Base-by-base conservation (phyloP, 1,140 invertebrate species). In the Galleria mellonella region DNA sequence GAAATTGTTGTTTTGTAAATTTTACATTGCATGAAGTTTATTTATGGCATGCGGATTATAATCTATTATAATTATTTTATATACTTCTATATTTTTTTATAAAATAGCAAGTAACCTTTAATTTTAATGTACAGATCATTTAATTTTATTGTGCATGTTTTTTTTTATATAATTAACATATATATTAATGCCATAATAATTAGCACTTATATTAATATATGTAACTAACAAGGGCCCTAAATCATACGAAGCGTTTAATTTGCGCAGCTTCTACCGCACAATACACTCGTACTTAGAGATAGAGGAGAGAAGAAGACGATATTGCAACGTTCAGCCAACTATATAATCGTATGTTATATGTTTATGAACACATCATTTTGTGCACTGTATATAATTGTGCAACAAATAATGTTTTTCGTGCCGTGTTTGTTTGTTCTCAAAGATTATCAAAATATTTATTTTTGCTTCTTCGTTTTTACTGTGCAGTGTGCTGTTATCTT, bases 221-320 rank as follows among this genome's bases (percentile, higher is more conserved):
- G 14, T 41, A 40, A 47, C 45, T 47, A 47, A 47, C 45, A 35
- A 27, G 7, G 44, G 29, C 17, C 38, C 35, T 37, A 37, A 44
- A 43, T 13, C 36, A 11, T 14, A 28, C 0, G 10, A 37, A 0
- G 10, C 56, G 68, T 77, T 65, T 64, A 60, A 65, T 81, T 76
- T 84, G 49, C 64, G 69, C 78, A 85, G 82, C 73, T 73, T 68
- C 81, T 76, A 71, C 76, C 62, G 74, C 67, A 72, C 78, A 83
- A 75, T 83, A 74, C 78, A 82, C 68, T 79, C 81, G 65, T 79
- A 82, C 76, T 74, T 85, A 83, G 75, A 77, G 54, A 72, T 82
- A 44, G 73, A 82, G 51, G 73, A 79, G 57, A 56, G 73, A 50
- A 64, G 75, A 51, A 64, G 75, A 47, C 65, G 70, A 47, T 62